Percentiles rank a stretch among this genome's conserved stretches.
Conservation (phyloP, 2,113 vertebrate species). For the Meriones unguiculatus region DNA sequence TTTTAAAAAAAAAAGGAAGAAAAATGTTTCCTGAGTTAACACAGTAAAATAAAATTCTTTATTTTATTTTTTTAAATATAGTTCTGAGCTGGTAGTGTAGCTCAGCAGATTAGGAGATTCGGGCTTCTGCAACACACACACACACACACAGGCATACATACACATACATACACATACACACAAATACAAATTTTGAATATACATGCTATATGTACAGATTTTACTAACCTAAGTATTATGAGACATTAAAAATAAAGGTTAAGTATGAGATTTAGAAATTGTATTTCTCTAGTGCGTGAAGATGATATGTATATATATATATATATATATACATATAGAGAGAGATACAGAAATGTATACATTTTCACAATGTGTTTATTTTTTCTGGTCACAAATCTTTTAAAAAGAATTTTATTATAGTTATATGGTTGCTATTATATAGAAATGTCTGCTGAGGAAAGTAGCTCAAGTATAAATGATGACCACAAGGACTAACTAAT, state of each 20-base stretch:
- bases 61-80: slow-evolving; percentile 17
- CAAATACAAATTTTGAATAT: neutral
- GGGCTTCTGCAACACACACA: neutral
- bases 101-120: neutral
- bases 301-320: neutral
- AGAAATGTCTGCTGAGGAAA: slow-evolving; percentile 20
- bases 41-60: neutral
- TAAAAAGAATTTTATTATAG: neutral
- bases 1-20: neutral
- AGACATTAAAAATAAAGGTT: neutral
- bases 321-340: no score
- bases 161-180: neutral
- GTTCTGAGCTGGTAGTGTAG: neutral
- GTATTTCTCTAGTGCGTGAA: neutral
- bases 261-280: neutral
- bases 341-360: neutral
- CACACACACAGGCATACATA: neutral
- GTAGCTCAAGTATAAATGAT: neutral
- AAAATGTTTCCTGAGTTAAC: neutral
- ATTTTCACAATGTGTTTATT: neutral
- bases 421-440: neutral
- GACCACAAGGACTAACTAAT: neutral
- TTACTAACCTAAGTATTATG: neutral
- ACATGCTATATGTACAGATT: neutral
- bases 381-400: neutral